Percentiles rank a stretch among this genome's conserved stretches.
These are phyloP conservation scores for Delichon dasypus DNA, from an alignment of 2,797 vertebrate genomes.

Conservation along the genomic window DNA sequence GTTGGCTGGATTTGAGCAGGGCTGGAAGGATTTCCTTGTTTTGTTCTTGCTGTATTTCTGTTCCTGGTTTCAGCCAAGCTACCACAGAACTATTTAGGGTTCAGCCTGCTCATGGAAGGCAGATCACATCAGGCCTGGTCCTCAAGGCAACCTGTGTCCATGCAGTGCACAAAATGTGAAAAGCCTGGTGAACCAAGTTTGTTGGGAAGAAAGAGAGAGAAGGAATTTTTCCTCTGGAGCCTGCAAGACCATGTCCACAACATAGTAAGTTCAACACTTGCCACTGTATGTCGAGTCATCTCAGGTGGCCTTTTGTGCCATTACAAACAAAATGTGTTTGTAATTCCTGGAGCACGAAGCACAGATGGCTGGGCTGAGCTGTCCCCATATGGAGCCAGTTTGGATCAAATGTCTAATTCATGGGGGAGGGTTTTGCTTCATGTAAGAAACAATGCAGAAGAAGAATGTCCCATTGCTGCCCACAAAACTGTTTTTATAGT, in stretches of 20 bases:
- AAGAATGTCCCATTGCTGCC: not conserved
- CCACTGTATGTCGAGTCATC: not conserved
- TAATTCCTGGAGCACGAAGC: not conserved
- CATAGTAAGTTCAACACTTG: not conserved
- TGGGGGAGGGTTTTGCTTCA: not conserved
- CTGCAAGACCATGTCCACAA: not conserved
- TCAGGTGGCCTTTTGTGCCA: constrained; percentile 18
- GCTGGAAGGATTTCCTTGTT: not conserved
- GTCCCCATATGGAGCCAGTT: not conserved
- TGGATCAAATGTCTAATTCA: not conserved
- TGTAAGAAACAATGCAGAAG: not conserved
- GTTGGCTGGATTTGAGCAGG: not conserved
- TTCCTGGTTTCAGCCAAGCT: not conserved
- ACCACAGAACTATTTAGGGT: not conserved
- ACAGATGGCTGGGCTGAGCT: not conserved
- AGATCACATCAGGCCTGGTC: not conserved
- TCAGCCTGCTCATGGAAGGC: not conserved
- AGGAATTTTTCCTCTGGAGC: not conserved
- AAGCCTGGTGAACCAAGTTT: not conserved
- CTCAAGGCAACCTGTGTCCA: not conserved
- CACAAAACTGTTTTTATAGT: not conserved
- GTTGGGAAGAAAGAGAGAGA: not conserved
- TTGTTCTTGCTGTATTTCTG: not conserved
- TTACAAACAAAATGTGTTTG: not conserved
- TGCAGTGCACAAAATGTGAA: not conserved